Base-by-base conservation (phyloP, 2,113 vertebrate species). In the Delphinus delphis region DNA sequence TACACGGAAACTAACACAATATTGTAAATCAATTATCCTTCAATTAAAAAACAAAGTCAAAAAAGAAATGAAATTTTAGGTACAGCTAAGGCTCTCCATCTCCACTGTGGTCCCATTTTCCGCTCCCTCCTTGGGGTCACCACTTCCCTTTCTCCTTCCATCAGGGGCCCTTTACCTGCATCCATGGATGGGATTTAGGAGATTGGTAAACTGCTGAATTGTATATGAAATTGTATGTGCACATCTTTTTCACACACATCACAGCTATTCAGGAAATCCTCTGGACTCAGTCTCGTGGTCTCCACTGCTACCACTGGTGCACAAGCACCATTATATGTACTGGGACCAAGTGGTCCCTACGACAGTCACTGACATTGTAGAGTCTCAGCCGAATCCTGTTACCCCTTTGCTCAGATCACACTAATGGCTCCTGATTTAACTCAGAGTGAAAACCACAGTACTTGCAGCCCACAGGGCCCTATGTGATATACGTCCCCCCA, bases 401-500 rank as follows among this genome's bases (percentile, higher is more conserved):
- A 38, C 33, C 20, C 12, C n/a, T 76, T 62, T 80, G 83, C 36
- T 83, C 18, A 53, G 41, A 31, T 58, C 41, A 12, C 26, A 14
- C 28, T 70, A 38, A 63, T 36, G 84, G 50, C 20, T 86, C 58
- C 50, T 68, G 41, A 70, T 83, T 87, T 60, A 87, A 44, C 36
- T 65, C 41, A 47, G 53, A 95, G 88, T 80, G 41, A 91, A 83
- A 83, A 55, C 58, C 20, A 9, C 65, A 73, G 89, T 41, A 83
- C 38, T 63, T 6, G 0, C 3, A 23, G 28, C 21, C 50, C 25
- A 4, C 7, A 5, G n/a, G 53, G 47, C 14, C 73, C 53, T 31
- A 0, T 2, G 9, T 5, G 26, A 31, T 2, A 36, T 25, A 2
- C 0, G 7, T 36, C 6, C 31, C 33, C 33, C 25, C 10, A n/a